Conservation (phyloP, 2,797 vertebrate genomes). For the Sebastes trivittatus region DNA sequence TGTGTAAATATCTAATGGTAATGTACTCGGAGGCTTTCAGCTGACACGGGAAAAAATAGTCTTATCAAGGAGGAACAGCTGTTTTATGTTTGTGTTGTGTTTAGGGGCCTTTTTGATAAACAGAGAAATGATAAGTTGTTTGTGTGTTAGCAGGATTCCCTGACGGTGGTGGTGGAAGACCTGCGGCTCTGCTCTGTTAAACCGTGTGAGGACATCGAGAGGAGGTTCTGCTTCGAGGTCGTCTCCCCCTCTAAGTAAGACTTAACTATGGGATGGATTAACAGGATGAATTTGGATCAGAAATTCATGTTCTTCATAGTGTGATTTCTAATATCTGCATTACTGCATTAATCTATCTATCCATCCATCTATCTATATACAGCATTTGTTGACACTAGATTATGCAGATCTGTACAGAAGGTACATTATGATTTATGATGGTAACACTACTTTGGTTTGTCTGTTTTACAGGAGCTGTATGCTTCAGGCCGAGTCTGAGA, state of each 20-base stretch:
- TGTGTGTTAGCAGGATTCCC: slow-evolving; percentile 84
- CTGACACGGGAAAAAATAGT: background rate
- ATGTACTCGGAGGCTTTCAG: background rate
- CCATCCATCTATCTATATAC: too few species aligned
- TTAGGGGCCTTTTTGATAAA: background rate
- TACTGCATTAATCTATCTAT: too few species aligned
- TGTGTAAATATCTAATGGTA: slow-evolving; percentile 11
- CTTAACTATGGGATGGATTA: background rate
- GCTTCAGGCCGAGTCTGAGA: slow-evolving; percentile 98
- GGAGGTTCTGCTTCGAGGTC: slow-evolving; percentile 98
- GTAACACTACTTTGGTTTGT: background rate
- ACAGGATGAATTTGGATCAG: background rate
- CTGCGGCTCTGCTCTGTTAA: slow-evolving; percentile 95
- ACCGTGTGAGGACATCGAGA: slow-evolving; percentile 95
- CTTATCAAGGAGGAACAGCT: slow-evolving; percentile 5
- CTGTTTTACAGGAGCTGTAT: slow-evolving; percentile 91
- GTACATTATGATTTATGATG: background rate
- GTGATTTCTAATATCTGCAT: background rate
- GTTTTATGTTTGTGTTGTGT: background rate
- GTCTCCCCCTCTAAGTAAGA: slow-evolving; percentile 97
- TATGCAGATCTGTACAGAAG: too few species aligned
- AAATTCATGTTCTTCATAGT: background rate
- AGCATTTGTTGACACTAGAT: too few species aligned
- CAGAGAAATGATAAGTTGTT: background rate
- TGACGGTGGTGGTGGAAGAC: slow-evolving; percentile 97